Evolutionary conservation across 2,113 vertebrate species (phyloP), one percentile per base, ranked within the genome.

Genomic region (Scatophagus argus): DNA sequence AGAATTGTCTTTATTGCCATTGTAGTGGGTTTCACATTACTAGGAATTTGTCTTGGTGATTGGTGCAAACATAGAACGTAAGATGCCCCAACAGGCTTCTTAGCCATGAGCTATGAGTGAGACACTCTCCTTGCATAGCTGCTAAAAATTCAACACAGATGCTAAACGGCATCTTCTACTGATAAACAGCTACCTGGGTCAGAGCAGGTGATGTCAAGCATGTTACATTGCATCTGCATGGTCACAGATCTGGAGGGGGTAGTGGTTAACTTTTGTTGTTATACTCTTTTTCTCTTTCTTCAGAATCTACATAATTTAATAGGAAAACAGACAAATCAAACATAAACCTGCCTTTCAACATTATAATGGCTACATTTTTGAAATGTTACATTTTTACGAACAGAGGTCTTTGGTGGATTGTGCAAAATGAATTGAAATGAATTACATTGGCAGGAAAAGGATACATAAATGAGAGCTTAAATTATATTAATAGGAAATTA

Each of bases 61-160:
- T n/a, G n/a, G n/a, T n/a, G n/a, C n/a, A n/a, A n/a, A n/a, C n/a
- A n/a, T n/a, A n/a, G n/a, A n/a, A n/a, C n/a, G n/a, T n/a, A n/a
- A n/a, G n/a, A n/a, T 3, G 31, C 49, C 47, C 58, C 10, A 31
- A 54, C 55, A 32, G 77, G n/a, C 46, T 12, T 61, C 21, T 21
- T 66, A 78, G 61, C 14, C 2, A 0, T n/a, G 68, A 74, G 25
- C 64, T 84, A 79, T 49, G 79, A 65, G 41, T n/a, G 72, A 74
- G 70, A 71, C 13, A 0, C 14, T 58, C 62, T 73, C 27, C 29
- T 61, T 13, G 39, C 82, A 64, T 49, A 29, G 58, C 34, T 12
- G 23, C 55, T 13, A 46, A 14, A 79, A 54, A 85, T 88, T 79
- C 55, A 12, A 77, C 83, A 71, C 61, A 14, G 8, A 54, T 12